Evolutionary conservation across 2,113 vertebrate species (phyloP), one percentile per base, ranked within the genome.

Genomic region (Muntiacus muntjak): DNA sequence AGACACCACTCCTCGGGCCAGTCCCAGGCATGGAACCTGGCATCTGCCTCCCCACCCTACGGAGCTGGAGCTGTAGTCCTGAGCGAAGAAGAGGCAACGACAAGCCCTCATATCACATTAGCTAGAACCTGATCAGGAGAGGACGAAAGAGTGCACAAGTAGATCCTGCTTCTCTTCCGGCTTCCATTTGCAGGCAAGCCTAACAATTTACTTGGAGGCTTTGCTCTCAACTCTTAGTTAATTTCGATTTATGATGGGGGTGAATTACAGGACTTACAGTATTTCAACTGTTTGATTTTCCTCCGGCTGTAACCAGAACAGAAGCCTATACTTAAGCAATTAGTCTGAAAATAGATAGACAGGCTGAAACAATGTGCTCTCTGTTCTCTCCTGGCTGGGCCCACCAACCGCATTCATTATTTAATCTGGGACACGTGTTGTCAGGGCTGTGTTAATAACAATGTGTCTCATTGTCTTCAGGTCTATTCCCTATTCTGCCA

Each of bases 301-400:
- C 91, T 74, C 83, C 45, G 30, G 54, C 86, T 74, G 23, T 76
- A 89, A 50, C 64, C 55, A 79, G 88, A 90, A 91, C 76, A 96
- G 95, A 96, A 97, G 86, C 85, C 45, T 97, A 84, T 76, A 71
- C 47, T 92, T 87, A 93, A 90, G 81, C 88, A 95, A 97, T 85
- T 85, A 94, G 76, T 82, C n/a, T 88, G 91, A 96, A 91, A 95
- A 88, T 33, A 84, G 85, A 91, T 11, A 45, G 79, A 36, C 1
- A 12, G 26, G 76, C 93, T 45, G 50, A 25, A 87, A 83, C 60
- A 97, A 62, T 33, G 50, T 50, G 4, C 54, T 54, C 79, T 96
- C 67, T 96, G 95, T 97, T 47, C 90, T 71, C 28, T 1, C 47
- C 67, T 47, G 8, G 0, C 94, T 15, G 82, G 17, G 85, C 58